Percentiles rank a stretch among this genome's conserved stretches.
phyloP scores from a whole-genome alignment of 1,140 invertebrate genomes.

The Drosophila gunungcola region DNA sequence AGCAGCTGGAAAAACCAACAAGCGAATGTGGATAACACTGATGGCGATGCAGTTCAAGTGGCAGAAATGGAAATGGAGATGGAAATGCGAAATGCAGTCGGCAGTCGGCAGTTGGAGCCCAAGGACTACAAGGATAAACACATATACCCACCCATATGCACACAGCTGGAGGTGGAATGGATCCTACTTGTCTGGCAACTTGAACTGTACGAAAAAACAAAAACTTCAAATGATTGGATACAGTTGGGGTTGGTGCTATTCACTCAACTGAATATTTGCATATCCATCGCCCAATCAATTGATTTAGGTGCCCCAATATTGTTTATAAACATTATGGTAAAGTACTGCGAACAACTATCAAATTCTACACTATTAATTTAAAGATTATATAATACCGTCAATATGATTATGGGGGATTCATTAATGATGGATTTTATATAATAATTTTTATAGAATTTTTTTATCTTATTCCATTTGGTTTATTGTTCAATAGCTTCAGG shows the following conservation, averaged over 20 bases:
- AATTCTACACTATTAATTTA: not conserved
- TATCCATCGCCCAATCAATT: not conserved
- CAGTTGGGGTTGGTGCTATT: not conserved
- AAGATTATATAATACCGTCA: too few relatives aligned
- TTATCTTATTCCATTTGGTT: not conserved
- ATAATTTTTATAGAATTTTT: too few relatives aligned
- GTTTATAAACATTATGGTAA: not conserved
- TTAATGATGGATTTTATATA: too few relatives aligned
- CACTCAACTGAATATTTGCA: slow-evolving; percentile 14
- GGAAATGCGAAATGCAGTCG: slow-evolving; percentile 25
- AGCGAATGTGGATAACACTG: slow-evolving; percentile 51
- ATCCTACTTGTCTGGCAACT: slow-evolving; percentile 42
- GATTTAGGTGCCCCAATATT: not conserved
- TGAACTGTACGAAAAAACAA: slow-evolving; percentile 14
- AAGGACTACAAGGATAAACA: slow-evolving; percentile 17
- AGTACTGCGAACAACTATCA: too few relatives aligned
- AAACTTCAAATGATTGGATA: slow-evolving; percentile 21
- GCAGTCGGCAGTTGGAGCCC: slow-evolving; percentile 21
- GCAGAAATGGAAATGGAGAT: slow-evolving; percentile 17
- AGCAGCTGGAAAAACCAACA: slow-evolving; percentile 58
- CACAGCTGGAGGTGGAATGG: slow-evolving; percentile 18
- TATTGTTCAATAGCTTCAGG: too few relatives aligned
- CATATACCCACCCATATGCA: not conserved
- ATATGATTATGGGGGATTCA: too few relatives aligned
- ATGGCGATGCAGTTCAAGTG: slow-evolving; percentile 39